Evolutionary conservation across 1,140 invertebrate species (phyloP), one percentile per base, ranked within the genome.

Genomic region (Pinna nobilis): DNA sequence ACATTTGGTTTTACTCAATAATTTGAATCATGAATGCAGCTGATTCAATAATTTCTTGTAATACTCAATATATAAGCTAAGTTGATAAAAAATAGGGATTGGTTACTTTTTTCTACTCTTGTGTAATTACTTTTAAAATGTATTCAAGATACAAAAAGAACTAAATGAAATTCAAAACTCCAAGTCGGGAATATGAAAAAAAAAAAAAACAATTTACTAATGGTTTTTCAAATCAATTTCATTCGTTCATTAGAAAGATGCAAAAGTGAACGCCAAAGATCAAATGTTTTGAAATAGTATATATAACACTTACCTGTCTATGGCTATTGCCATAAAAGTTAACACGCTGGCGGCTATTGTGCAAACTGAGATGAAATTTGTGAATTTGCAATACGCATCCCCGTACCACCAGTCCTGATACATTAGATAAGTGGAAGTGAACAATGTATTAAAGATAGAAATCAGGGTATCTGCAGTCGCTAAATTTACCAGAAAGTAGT

Each of bases 401-500:
- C 96, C 96, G 84, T 97, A 97, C 77, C 94, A 93, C 96, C 96
- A 98, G 89, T 87, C 76, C 53, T 86, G 81, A 70, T 86, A 84
- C 28, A 98, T 89, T 94, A 98, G 96, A 90, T 96, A 98, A 73
- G 94, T 94, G 85, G 95, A 97, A 89, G 97, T 97, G 89, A 98
- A 97, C 73, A 95, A 93, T 74, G 97, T 96, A 87, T 98, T 98
- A 68, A 98, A 90, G 0, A 94, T 94, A 0, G 97, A 96, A 82
- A 97, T 95, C 90, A 98, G 93, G 25, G 96, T 92, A 87, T 98
- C 97, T 18, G 97, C 96, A 25, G 96, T 92, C 70, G 95, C 96
- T 51, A 98, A 89, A 86, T 98, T 98, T n/a, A 98, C 94, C 53
- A 98, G 90, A 87, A 98, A 97, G 86, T 98, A 98, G 90, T 98